A percentile compares a stretch with the other conserved stretches of the same genome.
These are phyloP conservation scores for Alfaro cultratus DNA, from an alignment of 2,797 vertebrate species.

Conservation along the genomic window DNA sequence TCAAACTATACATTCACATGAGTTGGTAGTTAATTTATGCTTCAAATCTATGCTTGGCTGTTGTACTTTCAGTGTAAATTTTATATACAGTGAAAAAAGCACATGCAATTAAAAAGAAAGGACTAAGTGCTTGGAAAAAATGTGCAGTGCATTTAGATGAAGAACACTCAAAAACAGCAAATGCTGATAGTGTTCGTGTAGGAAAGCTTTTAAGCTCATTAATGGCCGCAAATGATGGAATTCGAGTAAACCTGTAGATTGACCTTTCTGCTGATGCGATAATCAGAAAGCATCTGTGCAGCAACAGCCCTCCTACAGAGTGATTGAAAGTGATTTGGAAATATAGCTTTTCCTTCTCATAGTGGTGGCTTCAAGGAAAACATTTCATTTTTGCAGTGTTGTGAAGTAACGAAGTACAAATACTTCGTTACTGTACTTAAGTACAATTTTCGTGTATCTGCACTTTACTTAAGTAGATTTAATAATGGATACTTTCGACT, in stretches of 20 bases:
- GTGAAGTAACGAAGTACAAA: too few species aligned
- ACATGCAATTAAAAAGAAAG: constrained; percentile 26
- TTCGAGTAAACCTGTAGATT: constrained; percentile 34
- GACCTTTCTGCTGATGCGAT: constrained; percentile 30
- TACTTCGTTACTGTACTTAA: too few species aligned
- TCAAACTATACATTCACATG: not conserved
- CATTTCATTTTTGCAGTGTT: not conserved
- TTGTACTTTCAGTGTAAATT: constrained; percentile 28
- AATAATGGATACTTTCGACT: too few species aligned
- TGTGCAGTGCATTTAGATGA: constrained; percentile 26
- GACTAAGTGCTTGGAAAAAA: constrained; percentile 14
- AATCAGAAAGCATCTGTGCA: constrained; percentile 34
- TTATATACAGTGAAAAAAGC: constrained; percentile 28
- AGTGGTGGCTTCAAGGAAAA: not conserved
- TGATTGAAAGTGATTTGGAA: constrained; percentile 13
- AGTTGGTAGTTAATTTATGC: not conserved
- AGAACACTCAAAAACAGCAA: constrained; percentile 36
- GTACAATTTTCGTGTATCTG: too few species aligned
- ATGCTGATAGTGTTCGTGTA: constrained; percentile 24
- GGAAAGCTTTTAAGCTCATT: constrained; percentile 45
- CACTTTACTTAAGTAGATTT: too few species aligned
- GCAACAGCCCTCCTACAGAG: constrained; percentile 8
- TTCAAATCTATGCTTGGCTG: constrained; percentile 16
- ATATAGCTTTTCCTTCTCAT: not conserved
- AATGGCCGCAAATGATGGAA: constrained; percentile 42